These are phyloP conservation scores for Xenentodon cancila DNA, from an alignment of 2,797 vertebrate species.

Conservation along the genomic window DNA sequence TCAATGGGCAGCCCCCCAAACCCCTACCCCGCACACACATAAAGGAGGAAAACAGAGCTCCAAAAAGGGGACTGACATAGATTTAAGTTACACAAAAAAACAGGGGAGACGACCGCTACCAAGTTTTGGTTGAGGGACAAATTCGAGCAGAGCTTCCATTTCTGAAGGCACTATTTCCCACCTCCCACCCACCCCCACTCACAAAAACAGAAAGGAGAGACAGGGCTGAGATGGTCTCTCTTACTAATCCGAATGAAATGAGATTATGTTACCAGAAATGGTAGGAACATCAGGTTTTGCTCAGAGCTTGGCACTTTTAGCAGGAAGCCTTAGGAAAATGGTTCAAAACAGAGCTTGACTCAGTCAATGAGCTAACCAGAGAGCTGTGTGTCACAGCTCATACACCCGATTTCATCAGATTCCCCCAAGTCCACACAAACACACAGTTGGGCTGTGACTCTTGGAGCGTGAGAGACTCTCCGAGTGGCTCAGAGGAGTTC, in stretches of 20 bases:
- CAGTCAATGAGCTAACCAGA: conserved; percentile 67
- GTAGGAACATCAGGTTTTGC: conserved; percentile 74
- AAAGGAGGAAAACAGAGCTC: conserved; percentile 45
- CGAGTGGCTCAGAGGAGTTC: too few species aligned
- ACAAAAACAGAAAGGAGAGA: conserved; percentile 38
- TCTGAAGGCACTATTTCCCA: conserved; percentile 21
- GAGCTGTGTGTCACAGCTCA: conserved; percentile 58
- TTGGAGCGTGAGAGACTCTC: too few species aligned
- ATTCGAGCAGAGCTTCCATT: conserved; percentile 4
- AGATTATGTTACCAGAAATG: conserved; percentile 77
- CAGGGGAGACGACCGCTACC: conserved; percentile 17
- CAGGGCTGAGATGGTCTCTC: conserved; percentile 70
- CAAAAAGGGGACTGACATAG: conserved; percentile 43
- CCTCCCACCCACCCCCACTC: conserved; percentile 30
- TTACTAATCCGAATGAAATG: conserved; percentile 78
- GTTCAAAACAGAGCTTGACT: conserved; percentile 64
- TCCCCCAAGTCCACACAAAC: conserved; percentile 14
- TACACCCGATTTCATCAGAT: conserved; percentile 44
- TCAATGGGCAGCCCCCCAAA: conserved; percentile 25
- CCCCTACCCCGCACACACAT: conserved; percentile 1
- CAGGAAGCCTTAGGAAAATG: conserved; percentile 46
- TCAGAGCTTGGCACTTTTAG: conserved; percentile 68
- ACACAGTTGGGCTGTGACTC: neutral
- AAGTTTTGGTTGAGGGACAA: conserved; percentile 55
- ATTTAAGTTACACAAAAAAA: conserved; percentile 66